These are phyloP conservation scores for Leuciscus idus DNA, from an alignment of 2,113 vertebrate genomes.

Conservation along the genomic window DNA sequence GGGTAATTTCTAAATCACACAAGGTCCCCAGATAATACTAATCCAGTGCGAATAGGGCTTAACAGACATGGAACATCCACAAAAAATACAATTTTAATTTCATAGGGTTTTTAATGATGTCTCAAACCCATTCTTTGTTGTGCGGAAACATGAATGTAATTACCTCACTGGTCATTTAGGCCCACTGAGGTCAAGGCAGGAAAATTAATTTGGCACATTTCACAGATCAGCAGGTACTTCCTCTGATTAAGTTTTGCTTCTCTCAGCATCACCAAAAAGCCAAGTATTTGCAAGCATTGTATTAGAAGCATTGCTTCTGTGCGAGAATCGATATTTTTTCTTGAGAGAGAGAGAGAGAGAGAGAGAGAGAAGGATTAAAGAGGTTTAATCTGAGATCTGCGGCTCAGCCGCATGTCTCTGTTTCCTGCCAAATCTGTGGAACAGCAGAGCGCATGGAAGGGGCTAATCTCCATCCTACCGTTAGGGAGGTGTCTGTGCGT, in stretches of 20 bases:
- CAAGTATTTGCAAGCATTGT: slow-evolving; percentile 47
- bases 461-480: slow-evolving; percentile 10
- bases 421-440: slow-evolving; percentile 30
- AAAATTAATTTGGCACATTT: slow-evolving; percentile 56
- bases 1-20: too few relatives aligned
- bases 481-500: not conserved
- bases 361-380: slow-evolving; percentile 12
- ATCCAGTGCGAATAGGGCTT: too few relatives aligned
- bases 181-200: slow-evolving; percentile 41
- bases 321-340: slow-evolving; percentile 26
- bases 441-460: slow-evolving; percentile 4
- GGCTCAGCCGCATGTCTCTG: slow-evolving; percentile 16
- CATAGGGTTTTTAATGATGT: slow-evolving; percentile 1
- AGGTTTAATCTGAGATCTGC: slow-evolving; percentile 34
- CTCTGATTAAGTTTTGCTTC: slow-evolving; percentile 44
- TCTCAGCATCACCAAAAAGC: slow-evolving; percentile 31
- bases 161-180: slow-evolving; percentile 48
- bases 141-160: slow-evolving; percentile 21
- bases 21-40: too few relatives aligned
- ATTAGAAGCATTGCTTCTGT: slow-evolving; percentile 30
- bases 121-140: slow-evolving; percentile 20
- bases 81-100: not conserved
- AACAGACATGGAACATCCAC: not conserved
- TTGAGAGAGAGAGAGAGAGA: slow-evolving; percentile 1
- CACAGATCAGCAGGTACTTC: slow-evolving; percentile 28